Evolutionary conservation across 2,113 vertebrate genomes (phyloP).

Genomic region (Gambusia holbrooki): DNA sequence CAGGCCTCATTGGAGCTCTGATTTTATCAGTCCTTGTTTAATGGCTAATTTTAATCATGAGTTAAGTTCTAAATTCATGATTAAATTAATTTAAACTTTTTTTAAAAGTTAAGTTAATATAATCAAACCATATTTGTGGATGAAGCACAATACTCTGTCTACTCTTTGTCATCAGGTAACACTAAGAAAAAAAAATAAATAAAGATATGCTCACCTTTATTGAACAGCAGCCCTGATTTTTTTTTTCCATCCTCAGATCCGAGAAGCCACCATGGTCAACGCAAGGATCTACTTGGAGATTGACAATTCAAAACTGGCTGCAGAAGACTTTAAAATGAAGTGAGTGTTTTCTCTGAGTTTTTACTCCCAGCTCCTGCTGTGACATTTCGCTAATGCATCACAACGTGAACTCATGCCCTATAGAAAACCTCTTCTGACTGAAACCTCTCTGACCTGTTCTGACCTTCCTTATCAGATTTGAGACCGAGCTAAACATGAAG

Average conservation of each 20-base stretch:
- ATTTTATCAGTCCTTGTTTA: neutral
- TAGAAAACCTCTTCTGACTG: neutral
- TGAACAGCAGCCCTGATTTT: conserved; percentile 1
- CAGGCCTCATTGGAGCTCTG: neutral
- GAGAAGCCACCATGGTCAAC: conserved; percentile 72
- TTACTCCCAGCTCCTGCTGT: neutral
- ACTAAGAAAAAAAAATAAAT: neutral
- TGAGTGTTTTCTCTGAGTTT: conserved; percentile 67
- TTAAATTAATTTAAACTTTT: neutral
- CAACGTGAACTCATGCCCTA: neutral
- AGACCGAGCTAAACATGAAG: conserved; percentile 69
- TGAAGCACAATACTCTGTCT: neutral
- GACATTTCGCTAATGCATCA: conserved; percentile 17
- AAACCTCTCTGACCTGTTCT: conserved; percentile 19
- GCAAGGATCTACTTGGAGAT: conserved; percentile 80
- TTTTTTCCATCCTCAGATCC: conserved; percentile 66
- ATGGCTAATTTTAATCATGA: no score
- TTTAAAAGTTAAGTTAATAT: neutral
- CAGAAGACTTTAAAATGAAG: conserved; percentile 90
- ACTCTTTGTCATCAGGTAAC: neutral
- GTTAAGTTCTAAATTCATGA: no score
- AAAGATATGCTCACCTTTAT: neutral
- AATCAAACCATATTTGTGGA: neutral
- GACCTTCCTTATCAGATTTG: conserved; percentile 56
- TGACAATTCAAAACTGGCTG: conserved; percentile 87